phyloP scores from a whole-genome alignment of 2,888 invertebrate species.

The Melolontha melolontha region DNA sequence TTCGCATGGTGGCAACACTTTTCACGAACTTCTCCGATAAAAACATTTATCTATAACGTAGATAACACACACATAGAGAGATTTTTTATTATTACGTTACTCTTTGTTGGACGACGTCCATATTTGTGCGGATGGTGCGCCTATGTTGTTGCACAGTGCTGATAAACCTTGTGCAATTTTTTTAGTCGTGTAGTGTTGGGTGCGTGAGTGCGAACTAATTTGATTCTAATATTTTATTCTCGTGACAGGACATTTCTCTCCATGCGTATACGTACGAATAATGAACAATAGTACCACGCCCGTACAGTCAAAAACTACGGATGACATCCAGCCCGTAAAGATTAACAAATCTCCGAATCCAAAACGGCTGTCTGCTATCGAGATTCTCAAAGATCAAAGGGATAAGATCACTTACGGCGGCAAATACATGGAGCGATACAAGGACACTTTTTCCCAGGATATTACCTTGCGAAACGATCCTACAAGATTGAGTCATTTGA shows the following conservation, averaged over 20 bases:
- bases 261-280: slow-evolving; percentile 18
- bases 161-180: slow-evolving; percentile 17
- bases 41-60: slow-evolving; percentile 29
- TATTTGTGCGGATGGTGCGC: slow-evolving; percentile 33
- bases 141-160: slow-evolving; percentile 7
- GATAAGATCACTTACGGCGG: slow-evolving; percentile 61
- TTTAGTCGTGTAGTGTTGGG: slow-evolving; percentile 2
- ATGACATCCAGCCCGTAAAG: slow-evolving; percentile 17
- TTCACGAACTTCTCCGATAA: slow-evolving; percentile 34
- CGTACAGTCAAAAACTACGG: slow-evolving; percentile 27
- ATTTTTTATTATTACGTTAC: slow-evolving; percentile 32
- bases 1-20: slow-evolving; percentile 26
- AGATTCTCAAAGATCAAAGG: slow-evolving; percentile 57
- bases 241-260: slow-evolving; percentile 12
- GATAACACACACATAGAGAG: slow-evolving; percentile 17
- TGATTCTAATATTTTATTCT: slow-evolving; percentile 11
- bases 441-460: slow-evolving; percentile 58
- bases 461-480: slow-evolving; percentile 45
- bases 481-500: slow-evolving; percentile 13
- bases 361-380: slow-evolving; percentile 19
- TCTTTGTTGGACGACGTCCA: slow-evolving; percentile 35
- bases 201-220: slow-evolving; percentile 10
- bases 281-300: slow-evolving; percentile 37
- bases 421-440: slow-evolving; percentile 63
- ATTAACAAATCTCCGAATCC: background rate